phyloP scores from a whole-genome alignment of 92 coral and sea anemone genomes.

The Phenganax marumi region DNA sequence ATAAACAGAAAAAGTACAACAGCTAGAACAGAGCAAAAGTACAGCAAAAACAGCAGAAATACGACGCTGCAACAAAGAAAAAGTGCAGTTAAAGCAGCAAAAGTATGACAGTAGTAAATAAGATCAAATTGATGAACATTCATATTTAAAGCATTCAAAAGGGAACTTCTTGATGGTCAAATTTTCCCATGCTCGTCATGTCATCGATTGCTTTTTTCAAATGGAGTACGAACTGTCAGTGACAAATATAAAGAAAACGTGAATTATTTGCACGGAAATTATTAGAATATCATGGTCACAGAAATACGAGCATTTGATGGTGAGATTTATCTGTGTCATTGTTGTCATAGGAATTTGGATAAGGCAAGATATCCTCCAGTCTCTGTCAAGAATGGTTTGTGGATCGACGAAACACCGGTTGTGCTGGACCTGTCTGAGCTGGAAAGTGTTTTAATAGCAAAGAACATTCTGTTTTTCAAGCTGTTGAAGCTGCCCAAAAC shows the following conservation, averaged over 20 bases:
- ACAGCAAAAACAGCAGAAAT: slow-evolving; percentile 1
- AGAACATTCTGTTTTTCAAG: neutral
- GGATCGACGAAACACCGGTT: slow-evolving; percentile 13
- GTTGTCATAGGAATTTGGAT: slow-evolving; percentile 13
- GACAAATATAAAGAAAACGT: slow-evolving; percentile 9
- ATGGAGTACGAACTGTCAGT: slow-evolving; percentile 27
- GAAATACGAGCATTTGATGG: slow-evolving; percentile 22
- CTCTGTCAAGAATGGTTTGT: slow-evolving; percentile 13
- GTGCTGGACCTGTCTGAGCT: slow-evolving; percentile 10
- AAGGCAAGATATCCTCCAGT: slow-evolving; percentile 1
- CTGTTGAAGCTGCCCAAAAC: slow-evolving; percentile 22
- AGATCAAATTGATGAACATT: slow-evolving; percentile 6
- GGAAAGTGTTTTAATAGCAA: slow-evolving; percentile 26
- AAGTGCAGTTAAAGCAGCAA: neutral
- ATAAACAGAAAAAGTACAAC: slow-evolving; percentile 16
- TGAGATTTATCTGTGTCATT: slow-evolving; percentile 14
- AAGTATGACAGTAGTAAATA: neutral
- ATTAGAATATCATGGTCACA: slow-evolving; percentile 15
- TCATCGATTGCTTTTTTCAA: slow-evolving; percentile 7
- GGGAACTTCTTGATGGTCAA: slow-evolving; percentile 1
- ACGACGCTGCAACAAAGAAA: neutral
- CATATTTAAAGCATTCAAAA: neutral
- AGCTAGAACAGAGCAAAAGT: slow-evolving; percentile 1
- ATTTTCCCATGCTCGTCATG: slow-evolving; percentile 30
- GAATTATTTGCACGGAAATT: neutral